Conservation (phyloP, 2,113 vertebrate species). For the Capreolus pygargus region DNA sequence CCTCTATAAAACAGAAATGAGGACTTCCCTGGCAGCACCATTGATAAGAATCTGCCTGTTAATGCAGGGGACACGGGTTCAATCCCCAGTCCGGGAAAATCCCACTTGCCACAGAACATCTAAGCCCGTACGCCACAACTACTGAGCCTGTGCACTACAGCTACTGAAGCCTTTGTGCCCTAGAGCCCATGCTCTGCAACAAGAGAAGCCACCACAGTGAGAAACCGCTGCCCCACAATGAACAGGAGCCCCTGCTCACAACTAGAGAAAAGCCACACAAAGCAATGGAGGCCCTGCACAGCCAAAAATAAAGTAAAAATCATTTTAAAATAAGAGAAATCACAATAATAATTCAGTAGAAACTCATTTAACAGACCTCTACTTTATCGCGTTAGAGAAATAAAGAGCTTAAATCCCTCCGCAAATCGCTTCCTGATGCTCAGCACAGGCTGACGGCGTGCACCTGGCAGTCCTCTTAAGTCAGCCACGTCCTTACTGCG, state of each 20-base stretch:
- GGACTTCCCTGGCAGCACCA: not conserved
- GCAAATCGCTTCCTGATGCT: not conserved
- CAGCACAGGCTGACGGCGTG: not conserved
- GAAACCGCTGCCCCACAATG: not conserved
- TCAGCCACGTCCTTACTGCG: not conserved
- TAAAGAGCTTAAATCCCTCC: not conserved
- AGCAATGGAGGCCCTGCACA: not conserved
- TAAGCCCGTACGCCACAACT: not conserved
- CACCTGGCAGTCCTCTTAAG: not conserved
- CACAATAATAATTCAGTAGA: conserved; percentile 21
- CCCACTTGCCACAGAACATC: not conserved
- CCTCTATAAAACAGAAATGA: not conserved
- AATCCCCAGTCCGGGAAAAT: not conserved
- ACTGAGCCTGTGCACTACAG: not conserved
- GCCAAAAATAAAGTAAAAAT: not conserved
- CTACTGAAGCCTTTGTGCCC: not conserved
- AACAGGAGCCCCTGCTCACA: not conserved
- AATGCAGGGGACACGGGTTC: not conserved
- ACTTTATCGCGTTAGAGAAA: not conserved
- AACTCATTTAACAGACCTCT: not conserved
- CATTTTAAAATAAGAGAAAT: not conserved
- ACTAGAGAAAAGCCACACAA: not conserved
- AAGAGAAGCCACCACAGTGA: not conserved
- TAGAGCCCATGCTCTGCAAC: not conserved
- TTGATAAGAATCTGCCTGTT: not conserved